Base-by-base conservation (phyloP, 2,113 vertebrate species). In the Rhinopithecus roxellana region DNA sequence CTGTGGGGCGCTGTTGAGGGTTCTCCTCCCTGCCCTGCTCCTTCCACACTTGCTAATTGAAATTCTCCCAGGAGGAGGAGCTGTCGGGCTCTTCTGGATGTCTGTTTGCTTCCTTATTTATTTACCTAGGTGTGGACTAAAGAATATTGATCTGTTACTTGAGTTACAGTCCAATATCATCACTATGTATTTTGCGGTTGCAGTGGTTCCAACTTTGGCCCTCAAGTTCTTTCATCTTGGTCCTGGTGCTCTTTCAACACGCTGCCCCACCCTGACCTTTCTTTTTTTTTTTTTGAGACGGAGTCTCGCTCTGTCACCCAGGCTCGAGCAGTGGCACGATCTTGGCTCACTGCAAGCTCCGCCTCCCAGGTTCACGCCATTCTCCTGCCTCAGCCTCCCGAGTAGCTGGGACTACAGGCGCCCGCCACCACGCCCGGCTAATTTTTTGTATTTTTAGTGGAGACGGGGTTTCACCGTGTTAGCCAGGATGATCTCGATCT, bases 141-240 rank as follows among this genome's bases (percentile, higher is more conserved):
- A 50, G 84, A 17, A 38, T 43, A 3, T 32, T 57, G 48, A 13
- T 32, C 30, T 59, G 40, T 52, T 78, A 25, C 48, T 48, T 35
- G 85, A 13, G 1, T 48, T 64, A 16, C 32, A 40, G 18, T 48
- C 16, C 50, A 50, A 1, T 32, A 10, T 38, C 23, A 20, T 72
- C 30, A 23, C 67, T 72, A 38, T 81, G 48, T 52, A 57, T 64
- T 57, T 35, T 35, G 13, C 3, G 38, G 22, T 64, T 64, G 13
- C 1, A 11, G 35, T 16, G 11, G 14, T 27, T 30, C 27, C 30
- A 9, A 3, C 52, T 13, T 81, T 2, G 32, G 57, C 38, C 50
- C 6, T 3, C 8, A 35, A 50, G 4, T 13, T 0, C 32, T 8
- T 20, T 38, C 77, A 0, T 61, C 35, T n/a, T 0, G 14, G 43